Conservation (phyloP, 2,888 invertebrate genomes). For the Priocnemis perturbator region DNA sequence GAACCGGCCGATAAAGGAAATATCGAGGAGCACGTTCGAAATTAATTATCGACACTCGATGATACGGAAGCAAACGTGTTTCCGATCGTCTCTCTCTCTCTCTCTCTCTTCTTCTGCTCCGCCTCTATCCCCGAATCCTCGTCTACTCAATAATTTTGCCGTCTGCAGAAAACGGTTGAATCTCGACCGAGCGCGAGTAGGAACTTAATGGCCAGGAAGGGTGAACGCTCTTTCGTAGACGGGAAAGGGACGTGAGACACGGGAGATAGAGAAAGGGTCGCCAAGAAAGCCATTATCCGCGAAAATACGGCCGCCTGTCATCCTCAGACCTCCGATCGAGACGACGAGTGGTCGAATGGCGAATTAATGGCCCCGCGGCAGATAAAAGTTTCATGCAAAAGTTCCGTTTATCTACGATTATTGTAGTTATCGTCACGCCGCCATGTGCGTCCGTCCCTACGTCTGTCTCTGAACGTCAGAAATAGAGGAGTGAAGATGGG, state of each 20-base stretch:
- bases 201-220: slow-evolving; percentile 44
- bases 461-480: too few species aligned
- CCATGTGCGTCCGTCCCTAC: too few species aligned
- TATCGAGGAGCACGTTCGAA: too few species aligned
- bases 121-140: slow-evolving; percentile 15
- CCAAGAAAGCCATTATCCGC: slow-evolving; percentile 58
- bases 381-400: slow-evolving; percentile 27
- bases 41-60: too few species aligned
- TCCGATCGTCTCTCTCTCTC: too few species aligned
- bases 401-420: slow-evolving; percentile 6
- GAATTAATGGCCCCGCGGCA: slow-evolving; percentile 36
- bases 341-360: slow-evolving; percentile 16
- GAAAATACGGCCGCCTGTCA: slow-evolving; percentile 63
- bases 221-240: too few species aligned
- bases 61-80: slow-evolving; percentile 3
- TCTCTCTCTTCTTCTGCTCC: neutral
- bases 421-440: too few species aligned
- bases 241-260: too few species aligned
- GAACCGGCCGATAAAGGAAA: too few species aligned
- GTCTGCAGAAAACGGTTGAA: slow-evolving; percentile 46
- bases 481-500: too few species aligned
- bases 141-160: slow-evolving; percentile 44
- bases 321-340: slow-evolving; percentile 39
- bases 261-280: slow-evolving; percentile 5
- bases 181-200: slow-evolving; percentile 29